These are phyloP conservation scores for Sebastiscus tertius DNA, from an alignment of 2,797 vertebrate genomes.

Conservation along the genomic window DNA sequence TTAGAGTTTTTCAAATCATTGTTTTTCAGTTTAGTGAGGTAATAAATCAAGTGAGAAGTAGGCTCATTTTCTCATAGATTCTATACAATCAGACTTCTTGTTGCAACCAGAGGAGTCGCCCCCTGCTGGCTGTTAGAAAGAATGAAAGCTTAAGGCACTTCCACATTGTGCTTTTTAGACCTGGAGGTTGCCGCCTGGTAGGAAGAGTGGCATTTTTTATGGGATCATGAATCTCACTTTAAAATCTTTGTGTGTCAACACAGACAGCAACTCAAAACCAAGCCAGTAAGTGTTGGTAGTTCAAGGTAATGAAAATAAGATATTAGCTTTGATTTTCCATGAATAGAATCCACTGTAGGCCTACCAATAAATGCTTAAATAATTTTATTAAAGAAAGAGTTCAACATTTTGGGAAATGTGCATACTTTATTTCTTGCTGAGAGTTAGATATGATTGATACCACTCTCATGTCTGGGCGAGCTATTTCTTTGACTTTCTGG, in stretches of 20 bases:
- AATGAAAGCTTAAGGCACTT: no score
- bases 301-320: neutral
- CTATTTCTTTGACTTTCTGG: no score
- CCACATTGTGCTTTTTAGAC: no score
- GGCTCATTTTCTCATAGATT: no score
- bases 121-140: no score
- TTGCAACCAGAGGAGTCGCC: no score
- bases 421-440: neutral
- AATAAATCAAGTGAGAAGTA: no score
- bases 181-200: no score
- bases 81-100: no score
- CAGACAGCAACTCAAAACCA: neutral
- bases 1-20: slow-evolving; percentile 14
- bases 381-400: neutral
- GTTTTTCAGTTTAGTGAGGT: neutral
- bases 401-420: neutral
- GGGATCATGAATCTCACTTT: no score
- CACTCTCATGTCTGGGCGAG: neutral
- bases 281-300: neutral
- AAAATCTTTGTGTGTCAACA: neutral
- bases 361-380: neutral
- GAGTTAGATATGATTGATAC: neutral
- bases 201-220: no score
- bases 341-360: neutral
- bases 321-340: neutral